Evolutionary conservation across 2,797 vertebrate species (phyloP), one percentile per base, ranked within the genome.

Genomic region (Leptatherina wallacei): DNA sequence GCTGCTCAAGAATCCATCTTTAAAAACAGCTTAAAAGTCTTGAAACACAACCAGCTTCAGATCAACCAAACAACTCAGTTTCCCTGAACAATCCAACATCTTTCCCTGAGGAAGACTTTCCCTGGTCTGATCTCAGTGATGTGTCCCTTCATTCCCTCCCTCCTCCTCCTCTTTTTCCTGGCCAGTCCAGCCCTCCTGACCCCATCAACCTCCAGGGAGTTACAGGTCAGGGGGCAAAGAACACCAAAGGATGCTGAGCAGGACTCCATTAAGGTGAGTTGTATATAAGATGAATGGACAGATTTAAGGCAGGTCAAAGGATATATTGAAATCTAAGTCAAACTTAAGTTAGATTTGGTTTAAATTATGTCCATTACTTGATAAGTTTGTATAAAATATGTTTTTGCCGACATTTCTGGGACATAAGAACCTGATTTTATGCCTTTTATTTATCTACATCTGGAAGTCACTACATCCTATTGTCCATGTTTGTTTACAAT

Each of bases 201-300:
- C 64, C 70, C 78, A 1, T 57, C 83, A 0, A 40, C 73, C 68
- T 81, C 89, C 49, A 69, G 18, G 7, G 75, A 83, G 71, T 30
- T 86, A 6, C 61, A 88, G 85, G 72, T 91, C 62, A 72, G 71
- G 71, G 82, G 81, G 72, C 80, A 88, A 30, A 75, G 85, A 49
- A 30, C 69, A 14, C 47, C 69, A 4, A 82, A 85, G 71, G 85
- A 84, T 22, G 13, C 78, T 65, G 76, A 67, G 51, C 69, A 79
- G 20, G 82, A 90, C 69, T 18, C 89, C 24, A 73, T 94, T 58
- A 91, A 88, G 87, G 88, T 94, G 62, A 79, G 33, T 54, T 2
- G 4, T 40, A 30, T 5, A 51, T 65, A 24, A 61, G 10, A 67
- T 30, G 20, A 49, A 49, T 62, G 29, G 16, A 55, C 29, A 3